Conservation (phyloP, 2,888 invertebrate species). For the Theretra japonica region DNA sequence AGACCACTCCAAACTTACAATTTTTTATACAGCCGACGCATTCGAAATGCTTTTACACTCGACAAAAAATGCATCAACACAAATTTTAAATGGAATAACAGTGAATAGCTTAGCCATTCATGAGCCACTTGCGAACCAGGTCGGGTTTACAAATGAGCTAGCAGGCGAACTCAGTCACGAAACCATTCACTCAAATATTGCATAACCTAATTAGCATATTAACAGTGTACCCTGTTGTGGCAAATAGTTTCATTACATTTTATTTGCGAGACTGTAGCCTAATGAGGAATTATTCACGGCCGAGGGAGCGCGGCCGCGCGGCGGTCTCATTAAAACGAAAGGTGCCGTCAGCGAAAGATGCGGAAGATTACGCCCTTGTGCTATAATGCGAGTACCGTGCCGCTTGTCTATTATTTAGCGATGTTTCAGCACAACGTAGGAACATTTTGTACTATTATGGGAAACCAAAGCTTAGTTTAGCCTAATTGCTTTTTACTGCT, state of each 20-base stretch:
- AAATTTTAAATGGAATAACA: slow-evolving; percentile 3
- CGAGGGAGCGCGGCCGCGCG: slow-evolving; percentile 29
- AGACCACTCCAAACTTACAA: not conserved
- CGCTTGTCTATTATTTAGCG: slow-evolving; percentile 2
- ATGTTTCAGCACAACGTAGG: not conserved
- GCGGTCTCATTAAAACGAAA: slow-evolving; percentile 34
- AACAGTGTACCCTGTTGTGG: not conserved
- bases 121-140: slow-evolving; percentile 8
- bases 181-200: not conserved
- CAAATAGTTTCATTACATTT: not conserved
- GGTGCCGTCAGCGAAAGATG: slow-evolving; percentile 32
- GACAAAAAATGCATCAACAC: not conserved
- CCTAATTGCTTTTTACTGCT: too few species aligned
- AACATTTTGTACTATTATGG: not conserved
- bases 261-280: slow-evolving; percentile 1
- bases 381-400: slow-evolving; percentile 12
- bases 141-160: not conserved
- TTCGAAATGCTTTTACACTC: not conserved
- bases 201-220: slow-evolving; percentile 17
- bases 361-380: slow-evolving; percentile 31
- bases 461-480: too few species aligned
- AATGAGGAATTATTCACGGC: slow-evolving; percentile 34
- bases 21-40: not conserved
- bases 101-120: slow-evolving; percentile 4
- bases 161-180: not conserved